These are phyloP conservation scores for Ceriagrion tenellum DNA, from an alignment of 2,888 invertebrate genomes.

Conservation along the genomic window DNA sequence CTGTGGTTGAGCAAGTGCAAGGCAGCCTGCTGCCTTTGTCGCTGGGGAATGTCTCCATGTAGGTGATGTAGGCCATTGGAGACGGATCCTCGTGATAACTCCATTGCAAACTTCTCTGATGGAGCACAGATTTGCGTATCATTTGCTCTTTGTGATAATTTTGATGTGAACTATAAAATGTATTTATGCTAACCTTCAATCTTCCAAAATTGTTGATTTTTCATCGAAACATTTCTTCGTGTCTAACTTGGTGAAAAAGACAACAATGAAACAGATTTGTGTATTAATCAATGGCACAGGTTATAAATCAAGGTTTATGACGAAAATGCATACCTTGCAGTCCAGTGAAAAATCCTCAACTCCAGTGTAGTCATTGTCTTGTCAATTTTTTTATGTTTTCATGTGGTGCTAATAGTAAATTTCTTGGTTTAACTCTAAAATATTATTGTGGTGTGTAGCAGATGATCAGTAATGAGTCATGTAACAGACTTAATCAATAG, in stretches of 20 bases:
- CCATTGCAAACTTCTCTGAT: not conserved
- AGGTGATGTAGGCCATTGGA: not conserved
- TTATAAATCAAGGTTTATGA: not conserved
- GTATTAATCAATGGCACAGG: not conserved
- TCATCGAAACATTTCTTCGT: not conserved
- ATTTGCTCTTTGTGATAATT: conserved; percentile 31
- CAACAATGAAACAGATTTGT: not conserved
- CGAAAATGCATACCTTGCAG: not conserved
- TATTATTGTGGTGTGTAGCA: conserved; percentile 30
- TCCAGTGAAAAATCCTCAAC: not conserved
- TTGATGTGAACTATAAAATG: not conserved
- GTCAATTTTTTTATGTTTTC: conserved; percentile 40
- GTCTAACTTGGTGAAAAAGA: not conserved
- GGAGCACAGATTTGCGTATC: not conserved
- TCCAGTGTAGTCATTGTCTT: conserved; percentile 29
- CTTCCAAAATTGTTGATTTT: not conserved
- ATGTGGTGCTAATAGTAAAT: conserved; percentile 55
- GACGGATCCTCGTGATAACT: not conserved
- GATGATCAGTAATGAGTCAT: not conserved
- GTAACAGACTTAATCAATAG: not conserved
- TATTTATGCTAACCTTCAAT: not conserved
- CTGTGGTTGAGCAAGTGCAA: not conserved
- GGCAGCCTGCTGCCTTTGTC: not conserved
- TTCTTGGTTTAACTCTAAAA: not conserved
- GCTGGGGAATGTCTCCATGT: not conserved